Percentiles rank a stretch among this genome's conserved stretches.
These are phyloP conservation scores for Petrocephalus schoutedeni DNA, from an alignment of 2,797 vertebrate species.

Conservation along the genomic window DNA sequence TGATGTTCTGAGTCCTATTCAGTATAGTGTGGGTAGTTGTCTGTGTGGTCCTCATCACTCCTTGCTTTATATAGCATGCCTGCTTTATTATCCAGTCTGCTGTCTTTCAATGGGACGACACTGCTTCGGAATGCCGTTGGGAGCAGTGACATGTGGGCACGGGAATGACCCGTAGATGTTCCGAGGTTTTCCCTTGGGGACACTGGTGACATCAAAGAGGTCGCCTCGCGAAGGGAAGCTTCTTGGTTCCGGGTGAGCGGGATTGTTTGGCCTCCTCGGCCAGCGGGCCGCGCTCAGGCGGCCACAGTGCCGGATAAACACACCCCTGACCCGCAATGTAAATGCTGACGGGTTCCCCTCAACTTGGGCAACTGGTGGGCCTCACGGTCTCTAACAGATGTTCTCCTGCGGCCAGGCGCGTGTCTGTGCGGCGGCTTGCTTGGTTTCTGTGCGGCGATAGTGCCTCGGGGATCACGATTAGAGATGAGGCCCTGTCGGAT, in stretches of 20 bases:
- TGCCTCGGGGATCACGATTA: not conserved
- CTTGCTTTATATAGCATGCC: not conserved
- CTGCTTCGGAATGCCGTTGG: not conserved
- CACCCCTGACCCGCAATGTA: not conserved
- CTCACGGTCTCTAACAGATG: not conserved
- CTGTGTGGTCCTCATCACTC: not conserved
- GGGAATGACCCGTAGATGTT: not conserved
- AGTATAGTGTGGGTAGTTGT: not conserved
- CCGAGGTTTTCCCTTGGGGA: not conserved
- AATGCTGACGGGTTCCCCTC: not conserved
- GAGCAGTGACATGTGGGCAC: not conserved
- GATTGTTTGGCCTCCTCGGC: not conserved
- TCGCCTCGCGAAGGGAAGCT: not conserved
- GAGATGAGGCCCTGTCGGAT: not conserved
- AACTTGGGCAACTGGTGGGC: not conserved
- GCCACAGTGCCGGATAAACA: not conserved
- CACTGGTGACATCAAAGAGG: not conserved
- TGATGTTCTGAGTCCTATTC: not conserved
- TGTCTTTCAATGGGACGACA: not conserved
- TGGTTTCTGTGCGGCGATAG: not conserved
- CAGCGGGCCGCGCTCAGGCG: not conserved
- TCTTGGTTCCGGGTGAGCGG: not conserved
- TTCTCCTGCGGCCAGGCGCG: not conserved
- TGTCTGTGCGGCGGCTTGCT: not conserved
- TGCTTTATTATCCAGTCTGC: not conserved